phyloP scores from a whole-genome alignment of 1,140 invertebrate species.

The Pissodes strobi region DNA sequence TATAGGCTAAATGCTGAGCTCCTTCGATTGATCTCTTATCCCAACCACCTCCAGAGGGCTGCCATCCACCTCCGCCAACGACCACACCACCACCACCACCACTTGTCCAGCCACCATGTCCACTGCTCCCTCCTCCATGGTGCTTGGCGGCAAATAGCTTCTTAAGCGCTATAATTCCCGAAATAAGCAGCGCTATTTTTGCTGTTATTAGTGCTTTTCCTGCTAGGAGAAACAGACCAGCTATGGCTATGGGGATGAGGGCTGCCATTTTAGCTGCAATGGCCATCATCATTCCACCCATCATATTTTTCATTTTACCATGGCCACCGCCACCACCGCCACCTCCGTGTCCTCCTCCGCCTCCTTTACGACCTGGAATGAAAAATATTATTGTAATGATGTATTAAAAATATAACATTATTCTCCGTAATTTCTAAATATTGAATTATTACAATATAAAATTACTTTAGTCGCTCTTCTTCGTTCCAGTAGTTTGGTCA shows the following conservation, averaged over 20 bases:
- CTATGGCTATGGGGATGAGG: constrained; percentile 73
- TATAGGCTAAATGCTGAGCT: constrained; percentile 72
- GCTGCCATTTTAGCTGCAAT: constrained; percentile 76
- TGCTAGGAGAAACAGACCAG: constrained; percentile 72
- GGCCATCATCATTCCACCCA: constrained; percentile 82
- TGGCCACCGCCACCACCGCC: constrained; percentile 21
- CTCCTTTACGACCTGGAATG: constrained; percentile 60
- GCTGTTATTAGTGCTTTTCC: constrained; percentile 79
- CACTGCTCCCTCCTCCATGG: constrained; percentile 62
- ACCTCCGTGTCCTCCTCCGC: constrained; percentile 34
- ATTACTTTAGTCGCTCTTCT: no score
- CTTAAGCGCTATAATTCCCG: constrained; percentile 79
- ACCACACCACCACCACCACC: constrained; percentile 68
- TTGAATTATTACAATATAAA: no score
- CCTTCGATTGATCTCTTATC: constrained; percentile 59
- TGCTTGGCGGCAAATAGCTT: constrained; percentile 72
- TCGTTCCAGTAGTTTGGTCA: no score
- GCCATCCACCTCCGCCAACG: constrained; percentile 57
- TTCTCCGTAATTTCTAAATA: no score
- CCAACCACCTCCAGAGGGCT: constrained; percentile 59
- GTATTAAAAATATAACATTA: no score
- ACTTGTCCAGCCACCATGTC: constrained; percentile 56
- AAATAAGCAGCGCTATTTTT: constrained; percentile 75
- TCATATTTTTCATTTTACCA: constrained; percentile 73
- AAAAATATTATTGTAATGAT: neutral